Base-by-base conservation (phyloP, 2,888 invertebrate genomes). In the Leptopilina syphax region DNA sequence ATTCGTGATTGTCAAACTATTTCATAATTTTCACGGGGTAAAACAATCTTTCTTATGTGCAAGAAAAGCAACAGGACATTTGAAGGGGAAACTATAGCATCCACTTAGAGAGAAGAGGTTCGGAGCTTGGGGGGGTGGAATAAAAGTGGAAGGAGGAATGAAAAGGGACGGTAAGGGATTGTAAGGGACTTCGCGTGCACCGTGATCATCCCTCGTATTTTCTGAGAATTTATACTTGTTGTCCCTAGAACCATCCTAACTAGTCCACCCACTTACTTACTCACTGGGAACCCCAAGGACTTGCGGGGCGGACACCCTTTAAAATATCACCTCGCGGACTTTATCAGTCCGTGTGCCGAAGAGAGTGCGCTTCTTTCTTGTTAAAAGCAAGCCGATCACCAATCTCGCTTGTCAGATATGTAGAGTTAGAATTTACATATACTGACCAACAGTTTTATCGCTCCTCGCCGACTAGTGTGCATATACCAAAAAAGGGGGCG, bases 181-280 rank as follows among this genome's bases (percentile, higher is more conserved):
- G 57, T 27, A 18, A 18, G 57, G 41, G 88, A 89, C 86, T 84
- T 90, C 84, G 90, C 91, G 91, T 92, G 91, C 90, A 87, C 82
- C 84, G 79, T 81, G 89, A 89, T 90, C 90, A 91, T 92, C 91
- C 91, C 91, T 91, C 91, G 91, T 88, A 87, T 87, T 83, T 86
- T 84, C 84, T 84, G 90, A 91, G 88, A 90, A 91, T 91, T 91
- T 91, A 91, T 91, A 88, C 89, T 86, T 89, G 88, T 89, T 89
- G 91, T 91, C 91, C 90, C 90, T 90, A 87, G 85, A 77, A 87
- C 88, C 87, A 86, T 90, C 88, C 89, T 89, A 91, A 91, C 91
- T 90, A 91, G 91, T 91, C 91, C 90, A 89, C 89, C 90, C 91
- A 90, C 90, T 91, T 90, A 89, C 90, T 90, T 90, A 89, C 88